phyloP scores from a whole-genome alignment of 2,888 invertebrate genomes.

The Holacanthella duospinosa region DNA sequence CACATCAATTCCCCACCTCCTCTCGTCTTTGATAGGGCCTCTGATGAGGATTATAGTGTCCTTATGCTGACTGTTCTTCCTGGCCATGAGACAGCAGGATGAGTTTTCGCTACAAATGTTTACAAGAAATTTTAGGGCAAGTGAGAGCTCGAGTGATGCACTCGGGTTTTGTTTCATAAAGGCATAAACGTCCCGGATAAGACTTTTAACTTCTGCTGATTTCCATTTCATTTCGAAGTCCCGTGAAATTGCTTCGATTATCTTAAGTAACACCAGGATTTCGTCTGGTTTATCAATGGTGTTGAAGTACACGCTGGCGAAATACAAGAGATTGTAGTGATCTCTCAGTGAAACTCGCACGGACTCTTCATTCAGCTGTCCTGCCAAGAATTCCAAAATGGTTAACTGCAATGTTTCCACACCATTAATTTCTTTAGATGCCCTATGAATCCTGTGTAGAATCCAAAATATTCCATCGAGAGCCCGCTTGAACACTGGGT shows the following conservation, averaged over 20 bases:
- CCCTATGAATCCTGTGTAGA: no score
- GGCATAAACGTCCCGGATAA: not conserved
- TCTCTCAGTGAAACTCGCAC: not conserved
- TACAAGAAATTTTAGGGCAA: constrained; percentile 3
- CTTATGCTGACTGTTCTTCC: not conserved
- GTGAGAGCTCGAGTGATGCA: not conserved
- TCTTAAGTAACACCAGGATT: not conserved
- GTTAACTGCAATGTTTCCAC: no score
- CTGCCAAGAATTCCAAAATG: no score
- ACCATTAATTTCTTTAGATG: no score
- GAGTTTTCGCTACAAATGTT: constrained; percentile 9
- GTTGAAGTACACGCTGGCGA: not conserved
- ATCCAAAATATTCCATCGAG: no score
- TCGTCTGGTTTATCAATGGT: not conserved
- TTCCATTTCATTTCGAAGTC: not conserved
- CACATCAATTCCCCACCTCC: not conserved
- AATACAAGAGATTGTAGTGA: not conserved
- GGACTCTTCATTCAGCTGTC: not conserved
- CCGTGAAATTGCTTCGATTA: not conserved
- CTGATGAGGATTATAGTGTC: not conserved
- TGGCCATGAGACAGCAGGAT: not conserved
- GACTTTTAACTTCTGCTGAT: not conserved
- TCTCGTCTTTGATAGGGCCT: not conserved
- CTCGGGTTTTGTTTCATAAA: not conserved
- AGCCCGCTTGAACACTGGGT: no score